phyloP scores from a whole-genome alignment of 2,797 vertebrate species.

The Percopsis omiscomaycus region DNA sequence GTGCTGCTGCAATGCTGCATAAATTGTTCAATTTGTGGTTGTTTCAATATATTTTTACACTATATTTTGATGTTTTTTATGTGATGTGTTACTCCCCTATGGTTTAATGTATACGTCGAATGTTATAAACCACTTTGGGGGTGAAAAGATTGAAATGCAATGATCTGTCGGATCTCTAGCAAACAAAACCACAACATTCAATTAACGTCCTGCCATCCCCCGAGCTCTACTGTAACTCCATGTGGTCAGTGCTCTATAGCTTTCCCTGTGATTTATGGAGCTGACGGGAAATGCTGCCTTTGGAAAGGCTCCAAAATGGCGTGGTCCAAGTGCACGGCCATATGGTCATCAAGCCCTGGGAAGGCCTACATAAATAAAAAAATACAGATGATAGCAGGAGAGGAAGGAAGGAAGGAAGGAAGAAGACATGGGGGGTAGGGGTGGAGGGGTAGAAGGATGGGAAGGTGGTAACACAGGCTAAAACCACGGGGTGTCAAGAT shows the following conservation, averaged over 20 bases:
- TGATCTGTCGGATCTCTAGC: no score
- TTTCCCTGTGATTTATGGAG: conserved; percentile 45
- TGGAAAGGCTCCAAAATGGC: conserved; percentile 65
- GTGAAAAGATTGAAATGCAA: no score
- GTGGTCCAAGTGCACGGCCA: conserved; percentile 66
- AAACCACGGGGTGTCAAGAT: conserved; percentile 37
- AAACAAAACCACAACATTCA: conserved; percentile 5
- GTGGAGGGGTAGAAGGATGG: conserved; percentile 50
- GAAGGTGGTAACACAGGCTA: conserved; percentile 35
- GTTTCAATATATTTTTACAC: no score
- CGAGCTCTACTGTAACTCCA: conserved; percentile 1
- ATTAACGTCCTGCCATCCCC: conserved; percentile 8
- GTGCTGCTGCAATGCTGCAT: no score
- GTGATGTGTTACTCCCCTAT: no score
- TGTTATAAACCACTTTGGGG: no score
- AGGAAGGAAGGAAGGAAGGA: conserved; percentile 35
- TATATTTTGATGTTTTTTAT: no score
- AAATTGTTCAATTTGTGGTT: no score
- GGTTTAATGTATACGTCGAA: no score
- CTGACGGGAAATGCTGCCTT: conserved; percentile 50
- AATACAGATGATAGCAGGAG: conserved; percentile 60
- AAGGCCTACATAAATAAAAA: conserved; percentile 66
- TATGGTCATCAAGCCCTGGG: conserved; percentile 72
- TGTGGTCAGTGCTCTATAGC: conserved; percentile 38
- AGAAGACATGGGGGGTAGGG: conserved; percentile 14